phyloP scores from a whole-genome alignment of 2,888 invertebrate species.

The Caenorhabditis uteleia region DNA sequence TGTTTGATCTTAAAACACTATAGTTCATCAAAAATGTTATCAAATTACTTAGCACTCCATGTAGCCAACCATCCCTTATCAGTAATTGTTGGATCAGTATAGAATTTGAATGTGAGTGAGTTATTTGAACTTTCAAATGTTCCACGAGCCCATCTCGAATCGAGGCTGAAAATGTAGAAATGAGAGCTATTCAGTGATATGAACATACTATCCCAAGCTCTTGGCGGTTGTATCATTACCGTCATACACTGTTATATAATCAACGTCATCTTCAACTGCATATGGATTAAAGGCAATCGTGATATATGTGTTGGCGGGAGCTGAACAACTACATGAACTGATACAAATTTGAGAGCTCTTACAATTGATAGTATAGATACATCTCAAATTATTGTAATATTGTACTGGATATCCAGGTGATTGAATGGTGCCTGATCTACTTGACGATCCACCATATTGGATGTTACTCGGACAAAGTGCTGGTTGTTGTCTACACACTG shows the following conservation, averaged over 20 bases:
- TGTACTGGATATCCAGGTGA: conserved; percentile 9
- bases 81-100: neutral
- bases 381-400: conserved; percentile 11
- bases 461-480: neutral
- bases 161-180: no score
- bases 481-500: neutral
- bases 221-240: neutral
- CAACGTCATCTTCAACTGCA: conserved; percentile 96
- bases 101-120: conserved; percentile 1
- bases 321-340: conserved; percentile 1
- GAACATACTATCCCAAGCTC: neutral
- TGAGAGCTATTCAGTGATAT: no score
- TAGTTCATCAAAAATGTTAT: neutral
- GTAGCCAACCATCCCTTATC: neutral
- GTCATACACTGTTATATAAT: conserved; percentile 79
- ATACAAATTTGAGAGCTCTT: neutral
- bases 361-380: conserved; percentile 4
- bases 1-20: conserved; percentile 8
- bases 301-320: conserved; percentile 79
- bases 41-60: conserved; percentile 2
- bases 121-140: neutral
- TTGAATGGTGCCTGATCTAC: conserved; percentile 4
- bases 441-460: conserved; percentile 4
- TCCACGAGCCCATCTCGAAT: no score
- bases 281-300: conserved; percentile 97